Evolutionary conservation across 1,140 invertebrate species (phyloP).

Genomic region (Bombyx mandarina): DNA sequence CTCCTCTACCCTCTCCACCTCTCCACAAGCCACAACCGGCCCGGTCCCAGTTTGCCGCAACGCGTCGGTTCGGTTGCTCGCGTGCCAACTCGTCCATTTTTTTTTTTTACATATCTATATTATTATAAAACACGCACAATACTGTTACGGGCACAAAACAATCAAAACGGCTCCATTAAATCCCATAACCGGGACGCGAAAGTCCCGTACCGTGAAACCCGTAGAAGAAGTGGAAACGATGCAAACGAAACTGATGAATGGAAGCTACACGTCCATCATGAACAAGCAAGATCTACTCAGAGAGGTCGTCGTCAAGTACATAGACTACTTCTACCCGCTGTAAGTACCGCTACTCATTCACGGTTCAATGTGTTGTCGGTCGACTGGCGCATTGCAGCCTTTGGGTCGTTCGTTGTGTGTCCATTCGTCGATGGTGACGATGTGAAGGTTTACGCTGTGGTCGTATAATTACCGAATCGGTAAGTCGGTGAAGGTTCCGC

Average conservation of each 20-base stretch:
- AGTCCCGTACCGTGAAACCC: slow-evolving; percentile 40
- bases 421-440: slow-evolving; percentile 8
- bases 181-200: slow-evolving; percentile 36
- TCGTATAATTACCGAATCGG: slow-evolving; percentile 49
- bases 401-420: slow-evolving; percentile 1
- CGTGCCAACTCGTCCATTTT: slow-evolving; percentile 29
- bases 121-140: slow-evolving; percentile 41
- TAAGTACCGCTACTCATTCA: slow-evolving; percentile 60
- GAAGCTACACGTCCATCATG: slow-evolving; percentile 74
- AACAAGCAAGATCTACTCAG: slow-evolving; percentile 76
- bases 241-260: slow-evolving; percentile 71
- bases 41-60: slow-evolving; percentile 58
- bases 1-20: slow-evolving; percentile 28
- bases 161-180: slow-evolving; percentile 50
- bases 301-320: slow-evolving; percentile 77
- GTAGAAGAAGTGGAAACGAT: slow-evolving; percentile 49
- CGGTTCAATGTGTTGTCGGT: slow-evolving; percentile 14
- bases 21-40: slow-evolving; percentile 32
- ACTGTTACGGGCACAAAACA: slow-evolving; percentile 26
- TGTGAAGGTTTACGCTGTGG: slow-evolving; percentile 31
- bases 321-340: slow-evolving; percentile 77
- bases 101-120: slow-evolving; percentile 26
- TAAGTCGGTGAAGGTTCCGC: slow-evolving; percentile 63
- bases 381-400: slow-evolving; percentile 35
- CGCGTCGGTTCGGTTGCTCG: slow-evolving; percentile 59